Base-by-base conservation (phyloP, 1,140 invertebrate species). In the Elymnias hypermnestra region DNA sequence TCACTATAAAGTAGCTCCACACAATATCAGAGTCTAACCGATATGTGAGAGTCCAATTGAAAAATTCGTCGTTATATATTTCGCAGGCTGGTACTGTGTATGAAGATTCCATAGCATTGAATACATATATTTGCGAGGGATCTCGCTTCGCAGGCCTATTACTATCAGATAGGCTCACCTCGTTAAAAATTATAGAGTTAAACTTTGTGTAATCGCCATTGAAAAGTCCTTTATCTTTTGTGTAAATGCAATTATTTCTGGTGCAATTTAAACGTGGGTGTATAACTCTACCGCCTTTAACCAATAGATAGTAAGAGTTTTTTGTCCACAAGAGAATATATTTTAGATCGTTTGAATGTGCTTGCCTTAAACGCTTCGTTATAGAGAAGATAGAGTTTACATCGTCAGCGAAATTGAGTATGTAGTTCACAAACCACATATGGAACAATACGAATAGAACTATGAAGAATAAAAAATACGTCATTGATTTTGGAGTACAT, bases 11-110 rank as follows among this genome's bases (percentile, higher is more conserved):
- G 43, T 86, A 86, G n/a, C 87, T 87, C 67, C 89, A 89, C 0
- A 87, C 69, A 14, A 93, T 72, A 56, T 92, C 90, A 0, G 90
- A 91, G 57, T 92, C 91, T 1, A 88, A 72, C 36, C 90, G 83
- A 61, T 92, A 92, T 8, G 89, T 89, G 52, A 87, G 89, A 14
- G 91, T 92, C 84, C 88, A 88, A 66, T 93, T 92, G 56, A 92
- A 89, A 40, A 72, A 84, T 31, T 64, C 55, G 4, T 79, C 63
- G 35, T 60, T 59, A 18, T 52, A 57, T 4, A 54, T 2, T 29
- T 70, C 63, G 41, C 78, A 79, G 5, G 57, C 57, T 5, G 68
- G 63, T 15, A 52, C 39, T 9, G 63, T 53, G 35, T 49, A 44
- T 0, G 66, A 36, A 0, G 72, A 75, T 57, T 77, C 68, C 4